phyloP scores from a whole-genome alignment of 1,140 invertebrate genomes.

The Leucophenga varia region DNA sequence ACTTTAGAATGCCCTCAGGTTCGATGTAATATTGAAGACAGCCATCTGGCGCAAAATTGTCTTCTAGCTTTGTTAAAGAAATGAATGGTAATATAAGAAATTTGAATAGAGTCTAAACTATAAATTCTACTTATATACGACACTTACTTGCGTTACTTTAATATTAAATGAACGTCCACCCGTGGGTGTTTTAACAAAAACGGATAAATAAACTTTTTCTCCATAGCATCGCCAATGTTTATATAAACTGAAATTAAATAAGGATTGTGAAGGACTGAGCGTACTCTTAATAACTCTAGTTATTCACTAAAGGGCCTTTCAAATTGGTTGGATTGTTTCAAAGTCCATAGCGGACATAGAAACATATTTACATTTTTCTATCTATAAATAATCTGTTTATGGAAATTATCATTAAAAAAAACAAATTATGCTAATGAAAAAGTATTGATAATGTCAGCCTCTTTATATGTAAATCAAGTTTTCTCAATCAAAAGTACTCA shows the following conservation, averaged over 20 bases:
- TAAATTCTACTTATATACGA: too few species aligned
- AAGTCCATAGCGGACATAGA: too few species aligned
- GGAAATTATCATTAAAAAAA: too few species aligned
- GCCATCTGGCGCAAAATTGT: constrained; percentile 59
- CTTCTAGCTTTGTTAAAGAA: constrained; percentile 21
- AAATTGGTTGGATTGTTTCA: too few species aligned
- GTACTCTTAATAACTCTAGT: too few species aligned
- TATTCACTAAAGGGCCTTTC: too few species aligned
- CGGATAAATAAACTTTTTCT: constrained; percentile 65
- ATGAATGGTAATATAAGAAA: too few species aligned
- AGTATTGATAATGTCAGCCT: background rate
- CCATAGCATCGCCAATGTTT: constrained; percentile 64
- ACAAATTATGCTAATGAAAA: too few species aligned
- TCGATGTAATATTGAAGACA: constrained; percentile 73
- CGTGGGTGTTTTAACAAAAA: constrained; percentile 63
- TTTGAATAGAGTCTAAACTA: too few species aligned
- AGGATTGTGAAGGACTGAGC: constrained; percentile 3
- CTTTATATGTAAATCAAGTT: background rate
- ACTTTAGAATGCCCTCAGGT: constrained; percentile 63
- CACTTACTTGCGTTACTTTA: constrained; percentile 62
- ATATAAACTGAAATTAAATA: constrained; percentile 71
- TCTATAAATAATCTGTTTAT: too few species aligned
- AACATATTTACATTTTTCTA: too few species aligned
- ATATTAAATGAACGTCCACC: constrained; percentile 65
- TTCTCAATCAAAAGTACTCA: constrained; percentile 53